These are phyloP conservation scores for Paradisaea rubra DNA, from an alignment of 2,113 vertebrate genomes.

Conservation along the genomic window DNA sequence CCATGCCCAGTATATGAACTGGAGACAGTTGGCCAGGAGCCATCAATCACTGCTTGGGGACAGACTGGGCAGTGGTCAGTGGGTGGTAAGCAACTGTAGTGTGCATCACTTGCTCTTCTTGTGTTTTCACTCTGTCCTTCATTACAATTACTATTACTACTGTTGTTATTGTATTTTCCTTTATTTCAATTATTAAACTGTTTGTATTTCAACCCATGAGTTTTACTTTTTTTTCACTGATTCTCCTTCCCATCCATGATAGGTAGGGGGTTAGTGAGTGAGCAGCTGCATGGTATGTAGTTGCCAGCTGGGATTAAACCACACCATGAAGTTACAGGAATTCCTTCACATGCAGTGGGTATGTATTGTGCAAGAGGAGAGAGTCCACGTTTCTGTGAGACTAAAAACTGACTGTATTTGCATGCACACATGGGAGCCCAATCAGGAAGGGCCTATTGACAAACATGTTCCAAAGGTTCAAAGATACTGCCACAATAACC, in stretches of 20 bases:
- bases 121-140: background rate
- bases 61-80: background rate
- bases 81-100: background rate
- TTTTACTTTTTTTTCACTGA: background rate
- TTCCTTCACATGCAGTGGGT: background rate
- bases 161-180: background rate
- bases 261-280: background rate
- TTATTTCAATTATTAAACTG: background rate
- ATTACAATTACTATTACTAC: background rate
- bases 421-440: background rate
- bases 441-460: background rate
- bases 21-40: accelerated
- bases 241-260: background rate
- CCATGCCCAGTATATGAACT: background rate
- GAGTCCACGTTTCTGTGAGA: accelerated
- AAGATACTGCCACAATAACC: background rate
- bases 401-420: background rate
- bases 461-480: background rate
- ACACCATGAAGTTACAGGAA: background rate
- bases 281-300: accelerated
- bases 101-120: background rate
- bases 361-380: background rate
- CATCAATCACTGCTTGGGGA: accelerated
- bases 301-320: background rate
- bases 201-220: background rate